These are phyloP conservation scores for Mesoclemmys tuberculata DNA, from an alignment of 2,113 vertebrate genomes.

Conservation along the genomic window DNA sequence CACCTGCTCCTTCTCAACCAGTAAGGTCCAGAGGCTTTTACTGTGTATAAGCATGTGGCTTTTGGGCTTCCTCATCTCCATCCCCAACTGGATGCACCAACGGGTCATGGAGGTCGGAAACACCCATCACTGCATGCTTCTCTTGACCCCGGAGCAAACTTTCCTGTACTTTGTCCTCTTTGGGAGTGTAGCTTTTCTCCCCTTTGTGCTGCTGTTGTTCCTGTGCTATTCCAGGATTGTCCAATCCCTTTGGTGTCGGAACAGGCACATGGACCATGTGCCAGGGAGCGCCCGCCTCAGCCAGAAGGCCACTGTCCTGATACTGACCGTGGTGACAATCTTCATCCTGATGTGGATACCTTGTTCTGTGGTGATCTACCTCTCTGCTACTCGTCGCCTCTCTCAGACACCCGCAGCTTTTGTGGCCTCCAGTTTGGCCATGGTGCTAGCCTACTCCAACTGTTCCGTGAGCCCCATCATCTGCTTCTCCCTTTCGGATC, in stretches of 20 bases:
- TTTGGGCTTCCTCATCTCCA: background rate
- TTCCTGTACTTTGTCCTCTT: slow-evolving; percentile 31
- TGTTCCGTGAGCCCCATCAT: slow-evolving; percentile 25
- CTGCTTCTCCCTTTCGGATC: slow-evolving; percentile 44
- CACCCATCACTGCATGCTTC: background rate
- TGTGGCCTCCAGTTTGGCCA: slow-evolving; percentile 9
- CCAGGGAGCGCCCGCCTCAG: background rate
- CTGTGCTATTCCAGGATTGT: slow-evolving; percentile 19
- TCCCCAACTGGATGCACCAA: slow-evolving; percentile 43
- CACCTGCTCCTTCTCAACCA: background rate
- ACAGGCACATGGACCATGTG: accelerated
- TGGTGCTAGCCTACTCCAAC: slow-evolving; percentile 31
- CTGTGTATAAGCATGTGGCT: slow-evolving; percentile 28
- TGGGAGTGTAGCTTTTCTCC: slow-evolving; percentile 42
- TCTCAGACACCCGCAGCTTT: background rate
- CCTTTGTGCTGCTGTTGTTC: background rate
- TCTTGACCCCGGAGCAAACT: background rate
- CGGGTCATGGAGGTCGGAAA: background rate
- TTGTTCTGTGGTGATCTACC: slow-evolving; percentile 11
- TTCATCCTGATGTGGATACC: slow-evolving; percentile 41
- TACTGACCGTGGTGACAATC: background rate
- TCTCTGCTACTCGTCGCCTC: background rate
- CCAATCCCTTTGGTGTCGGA: slow-evolving; percentile 3
- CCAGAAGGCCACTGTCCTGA: background rate
- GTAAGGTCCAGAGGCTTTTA: background rate